Evolutionary conservation across 2,797 vertebrate genomes (phyloP).

Genomic region (Borostomias antarcticus): DNA sequence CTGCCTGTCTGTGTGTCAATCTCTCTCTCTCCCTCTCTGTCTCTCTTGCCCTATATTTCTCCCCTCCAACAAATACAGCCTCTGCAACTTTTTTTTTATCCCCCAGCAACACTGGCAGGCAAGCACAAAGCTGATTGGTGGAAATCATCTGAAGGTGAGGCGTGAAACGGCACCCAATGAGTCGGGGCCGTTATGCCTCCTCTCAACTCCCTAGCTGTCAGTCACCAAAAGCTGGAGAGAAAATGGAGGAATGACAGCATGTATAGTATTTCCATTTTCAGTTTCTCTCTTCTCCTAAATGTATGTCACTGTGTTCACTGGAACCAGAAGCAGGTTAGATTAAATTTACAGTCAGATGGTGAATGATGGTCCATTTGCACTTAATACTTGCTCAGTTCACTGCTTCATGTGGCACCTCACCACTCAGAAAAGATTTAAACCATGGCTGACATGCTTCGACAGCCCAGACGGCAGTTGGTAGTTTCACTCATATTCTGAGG

Average conservation of each 20-base stretch:
- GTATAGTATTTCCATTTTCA: background rate
- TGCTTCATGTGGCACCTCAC: slow-evolving; percentile 11
- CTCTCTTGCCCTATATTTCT: background rate
- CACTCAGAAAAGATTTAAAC: slow-evolving; percentile 29
- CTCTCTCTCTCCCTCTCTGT: background rate
- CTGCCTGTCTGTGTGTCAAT: background rate
- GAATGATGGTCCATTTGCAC: slow-evolving; percentile 1
- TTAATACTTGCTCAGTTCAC: background rate
- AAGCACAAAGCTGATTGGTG: slow-evolving; percentile 34
- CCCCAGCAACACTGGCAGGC: slow-evolving; percentile 35
- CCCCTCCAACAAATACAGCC: background rate
- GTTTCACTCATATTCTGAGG: background rate
- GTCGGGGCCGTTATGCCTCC: slow-evolving; percentile 4
- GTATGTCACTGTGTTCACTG: background rate
- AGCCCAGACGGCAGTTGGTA: slow-evolving; percentile 2
- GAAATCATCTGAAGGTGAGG: slow-evolving; percentile 13
- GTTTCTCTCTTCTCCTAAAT: background rate
- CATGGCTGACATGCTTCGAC: slow-evolving; percentile 21
- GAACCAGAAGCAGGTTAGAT: background rate
- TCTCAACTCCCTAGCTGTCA: slow-evolving; percentile 6
- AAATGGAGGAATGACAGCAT: background rate
- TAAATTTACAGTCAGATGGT: slow-evolving; percentile 4
- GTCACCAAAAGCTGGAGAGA: slow-evolving; percentile 3
- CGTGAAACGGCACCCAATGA: slow-evolving; percentile 19
- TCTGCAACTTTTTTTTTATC: slow-evolving; percentile 37